Base-by-base conservation (phyloP, 2,888 invertebrate species). In the Eupelmus urozonus region DNA sequence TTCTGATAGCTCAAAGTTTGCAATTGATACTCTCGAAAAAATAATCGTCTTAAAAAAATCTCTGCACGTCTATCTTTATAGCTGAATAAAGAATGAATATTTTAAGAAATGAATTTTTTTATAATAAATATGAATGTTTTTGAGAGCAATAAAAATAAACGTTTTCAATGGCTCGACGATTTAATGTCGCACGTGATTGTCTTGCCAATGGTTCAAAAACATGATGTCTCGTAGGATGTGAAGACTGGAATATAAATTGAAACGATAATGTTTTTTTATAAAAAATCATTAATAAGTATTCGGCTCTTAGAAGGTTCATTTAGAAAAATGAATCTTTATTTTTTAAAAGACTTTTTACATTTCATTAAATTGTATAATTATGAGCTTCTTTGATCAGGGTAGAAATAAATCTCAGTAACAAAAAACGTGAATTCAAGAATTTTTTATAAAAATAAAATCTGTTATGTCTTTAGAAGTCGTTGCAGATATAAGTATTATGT, bases 111-210 rank as follows among this genome's bases (percentile, higher is more conserved):
- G 7, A 16, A 49, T 13, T 49, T n/a, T 49, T 49, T 49, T 16
- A 16, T 16, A 16, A n/a, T n/a, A 49, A n/a, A 49, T 16, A 49
- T 34, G 34, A 34, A 34, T 34, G 9, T 34, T 34, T 34, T n/a
- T n/a, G 34, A 34, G 34, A 5, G 34, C 34, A 34, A 34, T 34
- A 3, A 16, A 49, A 71, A 60, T 34, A 29, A 60, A 49, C n/a
- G 20, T 49, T 29, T 18, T 49, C 23, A 49, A 60, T 34, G 23
- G 23, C 29, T 7, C 40, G 27, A 53, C 55, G 7, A 42, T 55
- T 55, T 42, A 63, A 62, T 40, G 67, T 67, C 60, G 25, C 27
- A 60, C 74, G 74, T 75, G 74, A 66, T 67, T 51, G 59, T 40
- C 5, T 55, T 75, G 23, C 51, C 27, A 51, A 67, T 42, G n/a